Evolutionary conservation across 2,888 invertebrate species (phyloP).

Genomic region (Auanema sp.): DNA sequence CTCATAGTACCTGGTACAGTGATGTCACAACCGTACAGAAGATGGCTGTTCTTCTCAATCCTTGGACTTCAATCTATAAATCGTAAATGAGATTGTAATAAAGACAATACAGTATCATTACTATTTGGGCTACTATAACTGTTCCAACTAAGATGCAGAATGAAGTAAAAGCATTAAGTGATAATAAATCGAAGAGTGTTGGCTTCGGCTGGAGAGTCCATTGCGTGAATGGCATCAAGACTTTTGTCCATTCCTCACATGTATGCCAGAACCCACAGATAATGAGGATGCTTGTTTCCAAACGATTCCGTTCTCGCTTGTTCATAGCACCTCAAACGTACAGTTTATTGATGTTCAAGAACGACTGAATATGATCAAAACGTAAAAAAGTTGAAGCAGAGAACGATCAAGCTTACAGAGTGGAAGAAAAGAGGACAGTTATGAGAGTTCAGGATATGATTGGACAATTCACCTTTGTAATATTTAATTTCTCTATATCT

Average conservation of each 20-base stretch:
- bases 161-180: constrained; percentile 46
- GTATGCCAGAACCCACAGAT: constrained; percentile 52
- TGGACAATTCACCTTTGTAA: too few relatives aligned
- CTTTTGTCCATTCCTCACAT: constrained; percentile 52
- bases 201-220: constrained; percentile 49
- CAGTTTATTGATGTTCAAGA: too few relatives aligned
- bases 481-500: too few relatives aligned
- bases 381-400: too few relatives aligned
- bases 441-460: too few relatives aligned
- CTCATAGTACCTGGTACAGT: constrained; percentile 31
- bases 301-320: constrained; percentile 3
- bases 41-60: constrained; percentile 40
- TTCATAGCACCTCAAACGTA: neutral
- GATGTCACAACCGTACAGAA: constrained; percentile 28
- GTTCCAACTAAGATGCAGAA: constrained; percentile 48
- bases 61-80: constrained; percentile 47
- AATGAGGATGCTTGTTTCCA: constrained; percentile 16
- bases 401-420: too few relatives aligned
- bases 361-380: too few relatives aligned
- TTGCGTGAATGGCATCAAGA: constrained; percentile 50
- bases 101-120: constrained; percentile 15
- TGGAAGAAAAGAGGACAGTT: too few relatives aligned
- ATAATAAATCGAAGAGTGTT: constrained; percentile 36
- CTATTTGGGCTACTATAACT: constrained; percentile 48
- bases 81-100: neutral